These are phyloP conservation scores for Conus betulinus DNA, from an alignment of 1,140 invertebrate species.

Conservation along the genomic window DNA sequence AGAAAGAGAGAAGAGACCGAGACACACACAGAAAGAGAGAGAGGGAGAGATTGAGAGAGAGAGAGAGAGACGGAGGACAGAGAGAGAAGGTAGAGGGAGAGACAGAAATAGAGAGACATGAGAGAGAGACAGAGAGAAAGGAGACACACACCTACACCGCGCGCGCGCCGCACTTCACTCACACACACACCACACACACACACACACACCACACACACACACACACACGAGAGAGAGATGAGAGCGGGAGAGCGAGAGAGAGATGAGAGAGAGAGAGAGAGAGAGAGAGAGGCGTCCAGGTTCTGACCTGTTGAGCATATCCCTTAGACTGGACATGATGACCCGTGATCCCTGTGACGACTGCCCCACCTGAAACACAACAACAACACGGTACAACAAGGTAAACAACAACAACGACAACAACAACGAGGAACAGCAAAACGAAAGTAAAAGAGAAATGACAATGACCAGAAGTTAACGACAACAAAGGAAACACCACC, in stretches of 20 bases:
- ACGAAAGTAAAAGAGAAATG: too few species aligned
- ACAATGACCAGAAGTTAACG: too few species aligned
- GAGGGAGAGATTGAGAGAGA: neutral
- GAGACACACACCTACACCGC: too few species aligned
- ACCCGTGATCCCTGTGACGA: slow-evolving; percentile 43
- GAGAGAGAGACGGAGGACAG: neutral
- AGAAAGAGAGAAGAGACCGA: neutral
- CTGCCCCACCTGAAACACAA: slow-evolving; percentile 32
- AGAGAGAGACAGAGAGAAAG: too few species aligned
- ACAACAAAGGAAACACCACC: neutral
- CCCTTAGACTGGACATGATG: slow-evolving; percentile 50
- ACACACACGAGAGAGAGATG: neutral
- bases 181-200: too few species aligned
- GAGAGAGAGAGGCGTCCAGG: neutral
- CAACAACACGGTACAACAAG: neutral
- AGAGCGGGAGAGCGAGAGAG: neutral
- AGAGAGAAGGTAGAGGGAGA: too few species aligned
- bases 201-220: too few species aligned
- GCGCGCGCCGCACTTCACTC: too few species aligned
- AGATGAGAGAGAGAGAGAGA: neutral
- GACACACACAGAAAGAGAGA: neutral
- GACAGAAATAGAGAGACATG: too few species aligned
- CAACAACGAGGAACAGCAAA: neutral
- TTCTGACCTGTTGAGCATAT: slow-evolving; percentile 52
- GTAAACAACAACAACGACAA: neutral